Conservation (phyloP, 2,888 invertebrate genomes). For the Xylota segnis region DNA sequence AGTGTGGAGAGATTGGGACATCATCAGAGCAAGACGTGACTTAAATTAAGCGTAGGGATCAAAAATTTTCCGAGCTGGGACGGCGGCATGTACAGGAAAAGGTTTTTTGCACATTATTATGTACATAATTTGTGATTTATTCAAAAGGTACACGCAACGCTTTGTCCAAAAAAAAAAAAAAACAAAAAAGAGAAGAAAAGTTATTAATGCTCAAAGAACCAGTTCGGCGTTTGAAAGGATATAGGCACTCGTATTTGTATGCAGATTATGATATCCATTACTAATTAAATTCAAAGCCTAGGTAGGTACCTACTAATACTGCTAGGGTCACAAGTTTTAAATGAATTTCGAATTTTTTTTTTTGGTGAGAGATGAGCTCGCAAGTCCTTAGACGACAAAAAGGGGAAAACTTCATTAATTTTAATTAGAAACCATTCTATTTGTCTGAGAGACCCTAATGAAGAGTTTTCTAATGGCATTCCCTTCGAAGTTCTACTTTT, state of each 20-base stretch:
- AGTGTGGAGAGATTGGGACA: slow-evolving; percentile 48
- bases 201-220: slow-evolving; percentile 25
- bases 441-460: slow-evolving; percentile 58
- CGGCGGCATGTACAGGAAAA: not conserved
- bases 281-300: slow-evolving; percentile 35
- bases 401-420: slow-evolving; percentile 69
- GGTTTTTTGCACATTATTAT: slow-evolving; percentile 50
- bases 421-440: slow-evolving; percentile 74
- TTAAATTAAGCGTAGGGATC: slow-evolving; percentile 69
- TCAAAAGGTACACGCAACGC: slow-evolving; percentile 45
- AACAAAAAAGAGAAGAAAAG: no score
- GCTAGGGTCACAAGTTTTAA: not conserved
- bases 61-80: slow-evolving; percentile 37
- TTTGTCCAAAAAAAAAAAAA: slow-evolving; percentile 15
- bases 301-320: not conserved
- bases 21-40: slow-evolving; percentile 67
- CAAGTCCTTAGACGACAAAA: slow-evolving; percentile 9
- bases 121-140: slow-evolving; percentile 58
- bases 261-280: slow-evolving; percentile 44
- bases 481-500: slow-evolving; percentile 13
- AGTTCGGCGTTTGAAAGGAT: slow-evolving; percentile 31
- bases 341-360: not conserved
- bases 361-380: no score
- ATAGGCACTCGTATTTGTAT: slow-evolving; percentile 39
- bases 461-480: slow-evolving; percentile 58